phyloP scores from a whole-genome alignment of 2,888 invertebrate genomes.

The Ophion slaviceki region DNA sequence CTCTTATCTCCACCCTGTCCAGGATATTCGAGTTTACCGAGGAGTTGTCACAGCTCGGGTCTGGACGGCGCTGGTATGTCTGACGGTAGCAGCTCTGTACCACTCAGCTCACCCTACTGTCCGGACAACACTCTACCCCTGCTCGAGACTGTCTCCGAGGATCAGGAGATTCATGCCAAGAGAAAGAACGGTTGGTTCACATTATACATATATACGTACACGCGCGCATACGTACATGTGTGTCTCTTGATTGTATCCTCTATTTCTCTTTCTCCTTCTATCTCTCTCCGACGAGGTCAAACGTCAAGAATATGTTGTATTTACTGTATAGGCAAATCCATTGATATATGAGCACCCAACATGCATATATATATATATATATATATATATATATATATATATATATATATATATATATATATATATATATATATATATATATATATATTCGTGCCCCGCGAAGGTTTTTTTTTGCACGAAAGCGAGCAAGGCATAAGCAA shows the following conservation, averaged over 20 bases:
- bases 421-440: neutral
- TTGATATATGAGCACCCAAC: neutral
- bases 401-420: neutral
- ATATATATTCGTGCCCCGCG: neutral
- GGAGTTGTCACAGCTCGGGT: conserved; percentile 89
- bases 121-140: conserved; percentile 86
- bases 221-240: neutral
- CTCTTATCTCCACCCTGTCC: conserved; percentile 45
- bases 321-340: neutral
- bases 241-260: neutral
- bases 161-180: conserved; percentile 85
- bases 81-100: conserved; percentile 85
- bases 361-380: neutral
- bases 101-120: conserved; percentile 85
- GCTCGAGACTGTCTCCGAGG: conserved; percentile 89
- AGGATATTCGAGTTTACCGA: conserved; percentile 94
- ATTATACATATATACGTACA: neutral
- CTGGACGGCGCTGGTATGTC: conserved; percentile 83
- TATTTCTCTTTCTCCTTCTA: neutral
- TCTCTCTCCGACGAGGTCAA: conserved; percentile 1
- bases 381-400: neutral
- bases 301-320: neutral
- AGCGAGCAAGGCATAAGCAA: conserved; percentile 41
- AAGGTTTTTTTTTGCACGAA: neutral
- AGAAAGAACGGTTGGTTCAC: conserved; percentile 81